These are phyloP conservation scores for Rapana venosa DNA, from an alignment of 2,888 invertebrate genomes.

Conservation along the genomic window DNA sequence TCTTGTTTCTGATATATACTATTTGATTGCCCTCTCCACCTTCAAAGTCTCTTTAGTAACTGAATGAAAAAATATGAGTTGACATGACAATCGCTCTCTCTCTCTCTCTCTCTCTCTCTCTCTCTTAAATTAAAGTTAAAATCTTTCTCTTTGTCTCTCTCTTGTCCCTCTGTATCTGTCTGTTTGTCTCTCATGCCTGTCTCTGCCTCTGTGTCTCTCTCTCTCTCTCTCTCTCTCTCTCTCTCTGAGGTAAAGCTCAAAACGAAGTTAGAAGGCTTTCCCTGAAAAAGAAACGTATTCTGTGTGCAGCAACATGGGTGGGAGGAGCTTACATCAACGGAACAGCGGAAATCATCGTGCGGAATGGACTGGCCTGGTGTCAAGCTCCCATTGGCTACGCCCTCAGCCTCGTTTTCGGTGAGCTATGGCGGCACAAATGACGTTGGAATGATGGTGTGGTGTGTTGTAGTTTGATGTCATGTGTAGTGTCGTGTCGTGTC, in stretches of 20 bases:
- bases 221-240: background rate
- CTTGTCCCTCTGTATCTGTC: background rate
- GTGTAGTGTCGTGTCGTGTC: background rate
- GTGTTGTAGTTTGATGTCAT: conserved; percentile 63
- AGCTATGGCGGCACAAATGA: conserved; percentile 58
- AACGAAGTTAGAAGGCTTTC: no score
- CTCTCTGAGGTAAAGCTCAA: no score
- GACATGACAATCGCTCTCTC: no score
- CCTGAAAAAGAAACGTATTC: background rate
- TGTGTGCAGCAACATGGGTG: conserved; percentile 90
- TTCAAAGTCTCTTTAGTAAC: no score
- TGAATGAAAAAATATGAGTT: no score
- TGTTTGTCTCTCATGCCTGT: background rate
- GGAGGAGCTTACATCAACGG: conserved; percentile 99
- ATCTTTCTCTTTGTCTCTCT: no score
- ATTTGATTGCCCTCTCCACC: no score
- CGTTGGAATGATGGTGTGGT: no score
- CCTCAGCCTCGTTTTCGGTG: conserved; percentile 94
- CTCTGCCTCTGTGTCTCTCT: background rate
- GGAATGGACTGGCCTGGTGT: conserved; percentile 92
- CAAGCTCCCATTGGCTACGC: conserved; percentile 99
- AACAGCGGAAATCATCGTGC: conserved; percentile 97
- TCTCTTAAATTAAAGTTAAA: no score
- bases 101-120: no score
- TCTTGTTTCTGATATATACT: background rate